Evolutionary conservation across 2,113 vertebrate species (phyloP).

Genomic region (Eudyptes chrysolophus): DNA sequence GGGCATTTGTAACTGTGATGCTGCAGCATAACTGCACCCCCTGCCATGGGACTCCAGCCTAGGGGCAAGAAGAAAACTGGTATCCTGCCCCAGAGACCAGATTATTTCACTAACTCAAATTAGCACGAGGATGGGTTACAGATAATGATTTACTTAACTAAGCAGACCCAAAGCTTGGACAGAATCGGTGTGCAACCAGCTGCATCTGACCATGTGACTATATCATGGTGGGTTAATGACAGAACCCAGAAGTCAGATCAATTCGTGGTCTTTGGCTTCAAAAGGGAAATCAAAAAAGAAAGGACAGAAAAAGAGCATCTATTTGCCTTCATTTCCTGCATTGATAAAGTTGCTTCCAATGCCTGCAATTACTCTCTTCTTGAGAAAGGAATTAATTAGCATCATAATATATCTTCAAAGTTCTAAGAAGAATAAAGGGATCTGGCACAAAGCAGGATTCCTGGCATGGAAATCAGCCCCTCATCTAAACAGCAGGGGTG

Average conservation of each 20-base stretch:
- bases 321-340: conserved; percentile 25
- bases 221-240: neutral
- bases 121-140: neutral
- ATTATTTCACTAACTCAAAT: neutral
- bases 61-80: neutral
- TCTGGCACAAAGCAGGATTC: conserved; percentile 38
- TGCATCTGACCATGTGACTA: neutral
- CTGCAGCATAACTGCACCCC: neutral
- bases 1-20: neutral
- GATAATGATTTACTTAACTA: neutral
- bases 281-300: neutral
- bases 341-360: conserved; percentile 28
- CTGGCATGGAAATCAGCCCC: conserved; percentile 44
- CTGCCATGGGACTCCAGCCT: neutral
- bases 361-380: conserved; percentile 22
- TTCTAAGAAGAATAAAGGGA: conserved; percentile 47
- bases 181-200: neutral
- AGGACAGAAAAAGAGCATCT: neutral
- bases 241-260: conserved; percentile 17
- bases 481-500: conserved; percentile 35
- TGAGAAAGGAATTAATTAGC: conserved; percentile 68
- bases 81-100: neutral
- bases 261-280: neutral
- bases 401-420: conserved; percentile 46
- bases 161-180: neutral